These are phyloP conservation scores for Scartelaos histophorus DNA, from an alignment of 2,113 vertebrate species.

Conservation along the genomic window DNA sequence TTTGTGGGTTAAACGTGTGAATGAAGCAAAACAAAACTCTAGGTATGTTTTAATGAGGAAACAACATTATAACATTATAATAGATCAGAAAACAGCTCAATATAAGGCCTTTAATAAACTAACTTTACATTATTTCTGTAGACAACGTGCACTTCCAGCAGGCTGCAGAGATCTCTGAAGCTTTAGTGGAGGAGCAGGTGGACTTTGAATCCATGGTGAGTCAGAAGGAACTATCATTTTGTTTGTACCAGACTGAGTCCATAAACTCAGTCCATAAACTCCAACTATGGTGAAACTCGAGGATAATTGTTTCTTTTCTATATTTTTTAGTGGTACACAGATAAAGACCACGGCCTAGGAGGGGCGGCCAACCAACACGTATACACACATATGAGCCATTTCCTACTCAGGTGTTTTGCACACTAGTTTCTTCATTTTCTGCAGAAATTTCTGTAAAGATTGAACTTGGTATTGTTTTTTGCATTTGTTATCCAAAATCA, in stretches of 20 bases:
- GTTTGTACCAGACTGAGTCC: background rate
- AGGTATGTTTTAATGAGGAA: too few species aligned
- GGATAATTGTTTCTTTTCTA: background rate
- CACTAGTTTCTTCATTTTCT: conserved; percentile 25
- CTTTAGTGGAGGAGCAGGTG: conserved; percentile 89
- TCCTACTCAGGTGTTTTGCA: conserved; percentile 87
- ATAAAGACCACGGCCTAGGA: conserved; percentile 87
- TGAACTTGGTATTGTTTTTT: background rate
- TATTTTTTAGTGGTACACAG: conserved; percentile 89
- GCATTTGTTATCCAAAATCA: background rate
- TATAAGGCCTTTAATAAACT: background rate
- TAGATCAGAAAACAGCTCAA: too few species aligned
- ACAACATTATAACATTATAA: too few species aligned
- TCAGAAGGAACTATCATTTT: background rate
- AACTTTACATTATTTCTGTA: background rate
- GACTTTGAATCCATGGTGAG: conserved; percentile 97
- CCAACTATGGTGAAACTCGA: background rate
- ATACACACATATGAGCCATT: conserved; percentile 93
- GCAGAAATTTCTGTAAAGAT: background rate
- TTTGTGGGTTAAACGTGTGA: too few species aligned
- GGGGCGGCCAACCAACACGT: conserved; percentile 87
- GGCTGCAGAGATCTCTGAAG: conserved; percentile 93
- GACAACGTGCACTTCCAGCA: conserved; percentile 99
- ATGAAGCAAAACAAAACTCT: too few species aligned
- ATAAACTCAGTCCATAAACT: background rate